Conservation (phyloP, 1,140 invertebrate genomes). For the Bombus polaris region DNA sequence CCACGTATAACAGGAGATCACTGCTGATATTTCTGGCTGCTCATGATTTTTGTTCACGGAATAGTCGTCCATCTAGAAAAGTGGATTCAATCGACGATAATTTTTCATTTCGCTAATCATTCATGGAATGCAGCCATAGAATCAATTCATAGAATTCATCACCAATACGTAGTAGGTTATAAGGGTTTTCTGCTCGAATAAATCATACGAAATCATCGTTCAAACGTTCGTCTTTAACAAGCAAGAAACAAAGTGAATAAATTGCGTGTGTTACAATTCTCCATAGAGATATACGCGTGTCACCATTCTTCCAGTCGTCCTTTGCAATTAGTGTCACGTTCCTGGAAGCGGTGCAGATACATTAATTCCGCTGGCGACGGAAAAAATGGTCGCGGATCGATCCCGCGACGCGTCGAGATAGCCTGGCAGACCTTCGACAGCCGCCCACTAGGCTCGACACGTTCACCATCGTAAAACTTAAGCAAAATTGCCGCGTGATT, state of each 20-base stretch:
- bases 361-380: conserved; percentile 47
- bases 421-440: conserved; percentile 30
- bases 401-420: conserved; percentile 22
- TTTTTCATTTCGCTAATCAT: too few species aligned
- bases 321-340: conserved; percentile 44
- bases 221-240: background rate
- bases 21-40: too few species aligned
- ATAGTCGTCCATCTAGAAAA: too few species aligned
- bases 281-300: background rate
- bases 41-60: too few species aligned
- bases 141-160: too few species aligned
- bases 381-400: conserved; percentile 45
- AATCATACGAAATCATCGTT: background rate
- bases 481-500: conserved; percentile 47
- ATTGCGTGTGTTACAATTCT: background rate
- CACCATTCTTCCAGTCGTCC: conserved; percentile 26
- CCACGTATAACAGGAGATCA: too few species aligned
- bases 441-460: conserved; percentile 26
- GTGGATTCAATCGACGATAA: too few species aligned
- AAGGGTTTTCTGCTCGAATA: background rate
- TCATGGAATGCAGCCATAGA: too few species aligned
- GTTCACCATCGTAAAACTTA: conserved; percentile 51
- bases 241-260: background rate
- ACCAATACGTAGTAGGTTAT: background rate
- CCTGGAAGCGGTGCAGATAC: conserved; percentile 37